These are phyloP conservation scores for Nipponia nippon DNA, from an alignment of 2,113 vertebrate genomes.

Conservation along the genomic window DNA sequence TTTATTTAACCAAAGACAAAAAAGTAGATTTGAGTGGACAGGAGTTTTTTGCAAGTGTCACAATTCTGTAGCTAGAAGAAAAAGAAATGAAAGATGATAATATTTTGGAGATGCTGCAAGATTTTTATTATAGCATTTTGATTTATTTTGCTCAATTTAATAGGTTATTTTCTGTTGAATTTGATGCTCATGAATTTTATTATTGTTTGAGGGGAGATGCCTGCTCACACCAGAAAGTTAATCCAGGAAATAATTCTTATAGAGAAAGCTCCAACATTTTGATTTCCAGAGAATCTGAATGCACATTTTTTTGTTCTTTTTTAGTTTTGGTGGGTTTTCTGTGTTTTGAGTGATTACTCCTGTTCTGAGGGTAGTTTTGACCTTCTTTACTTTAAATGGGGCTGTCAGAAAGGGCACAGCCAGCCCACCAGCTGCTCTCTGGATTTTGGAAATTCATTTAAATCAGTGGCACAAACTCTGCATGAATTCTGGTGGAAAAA, in stretches of 20 bases:
- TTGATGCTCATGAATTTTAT: neutral
- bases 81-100: neutral
- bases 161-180: neutral
- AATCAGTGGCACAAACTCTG: neutral
- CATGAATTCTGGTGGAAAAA: neutral
- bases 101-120: neutral
- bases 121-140: neutral
- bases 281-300: neutral
- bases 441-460: neutral
- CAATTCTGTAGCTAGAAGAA: neutral
- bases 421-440: neutral
- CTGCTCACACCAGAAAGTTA: neutral
- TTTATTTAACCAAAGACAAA: neutral
- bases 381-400: neutral
- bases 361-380: neutral
- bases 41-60: neutral
- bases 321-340: neutral
- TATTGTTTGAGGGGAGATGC: neutral
- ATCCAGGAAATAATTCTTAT: neutral
- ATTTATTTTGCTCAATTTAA: neutral
- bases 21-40: neutral
- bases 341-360: neutral
- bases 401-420: neutral
- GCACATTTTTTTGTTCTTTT: neutral
- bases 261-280: neutral